Evolutionary conservation across 2,888 invertebrate species (phyloP), one percentile per base, ranked within the genome.

Genomic region (Zeuzera pyrina): DNA sequence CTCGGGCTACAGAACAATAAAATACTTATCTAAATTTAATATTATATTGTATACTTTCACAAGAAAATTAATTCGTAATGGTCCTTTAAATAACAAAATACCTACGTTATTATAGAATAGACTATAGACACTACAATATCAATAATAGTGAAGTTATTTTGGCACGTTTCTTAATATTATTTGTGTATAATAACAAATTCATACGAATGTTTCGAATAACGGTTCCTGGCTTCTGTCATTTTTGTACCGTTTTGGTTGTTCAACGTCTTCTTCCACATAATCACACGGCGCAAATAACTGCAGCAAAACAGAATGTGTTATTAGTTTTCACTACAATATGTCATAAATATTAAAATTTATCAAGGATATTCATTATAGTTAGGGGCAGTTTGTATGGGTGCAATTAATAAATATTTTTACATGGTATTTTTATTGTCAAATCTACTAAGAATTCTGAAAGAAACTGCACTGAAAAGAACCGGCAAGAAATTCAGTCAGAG

Each of bases 271-370:
- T 10, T 77, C 76, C 0, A 48, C 29, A 39, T 69, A 67, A 33
- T 77, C 72, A 33, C 79, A 81, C 2, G 76, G 72, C 0, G 55
- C 50, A 37, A 76, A 53, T 21, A 78, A 42, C 78, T 78, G 57
- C 1, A 57, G 54, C 15, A 28, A 14, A 26, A 26, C 1, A 26
- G 11, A 26, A 26, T 3, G 10, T 12, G 12, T n/a, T n/a, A n/a
- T n/a, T n/a, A n/a, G n/a, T n/a, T n/a, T n/a, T n/a, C n/a, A n/a
- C n/a, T n/a, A n/a, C n/a, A n/a, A n/a, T n/a, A n/a, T n/a, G n/a
- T n/a, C n/a, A n/a, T n/a, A n/a, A n/a, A n/a, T n/a, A n/a, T n/a
- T n/a, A n/a, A n/a, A n/a, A n/a, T n/a, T n/a, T n/a, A n/a, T n/a
- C n/a, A n/a, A n/a, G n/a, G n/a, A n/a, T n/a, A n/a, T n/a, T n/a